Base-by-base conservation (phyloP, 2,888 invertebrate species). In the Calliphora vomitoria region DNA sequence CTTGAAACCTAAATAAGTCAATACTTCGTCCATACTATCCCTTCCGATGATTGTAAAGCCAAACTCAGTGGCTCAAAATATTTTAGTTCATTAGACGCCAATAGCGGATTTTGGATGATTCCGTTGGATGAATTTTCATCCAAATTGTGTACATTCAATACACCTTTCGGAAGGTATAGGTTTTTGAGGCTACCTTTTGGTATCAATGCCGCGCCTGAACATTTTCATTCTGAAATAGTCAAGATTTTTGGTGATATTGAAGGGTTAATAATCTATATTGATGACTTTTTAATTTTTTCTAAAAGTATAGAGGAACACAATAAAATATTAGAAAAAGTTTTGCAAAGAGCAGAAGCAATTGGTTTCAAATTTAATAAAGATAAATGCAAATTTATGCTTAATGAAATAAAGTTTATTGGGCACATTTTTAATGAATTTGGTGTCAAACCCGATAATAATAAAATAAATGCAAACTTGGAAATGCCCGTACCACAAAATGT, bases 141-240 rank as follows among this genome's bases (percentile, higher is more conserved):
- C 0, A 87, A 88, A 82, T 64, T 90, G 8, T 90, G 89, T 66
- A 89, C 89, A 10, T 89, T 90, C 44, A 88, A 82, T 53, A 89
- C 89, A 35, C 31, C 31, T 4, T 44, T 44, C 5, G 8, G 44
- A 44, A 13, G 41, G 41, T 41, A 8, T 41, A 41, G 41, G 10
- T 41, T 41, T 41, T 41, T 41, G 41, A 3, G 41, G 8, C 41
- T 41, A 10, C 41, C 41, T 8, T 41, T 41, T 41, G 41, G 41
- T 10, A 41, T 41, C 8, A 41, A 41, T 41, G 41, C 41, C 41
- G 41, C 41, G 6, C 41, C 41, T 8, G 41, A 41, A 41, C 8
- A 4, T 8, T 41, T 41, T n/a, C 50, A 50, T n/a, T 50, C 50
- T 15, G 13, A 50, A 47, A 60, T 85, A 53, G 20, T 82, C 0